These are phyloP conservation scores for Stomatorhinus walkeri DNA, from an alignment of 2,797 vertebrate species.

Conservation along the genomic window DNA sequence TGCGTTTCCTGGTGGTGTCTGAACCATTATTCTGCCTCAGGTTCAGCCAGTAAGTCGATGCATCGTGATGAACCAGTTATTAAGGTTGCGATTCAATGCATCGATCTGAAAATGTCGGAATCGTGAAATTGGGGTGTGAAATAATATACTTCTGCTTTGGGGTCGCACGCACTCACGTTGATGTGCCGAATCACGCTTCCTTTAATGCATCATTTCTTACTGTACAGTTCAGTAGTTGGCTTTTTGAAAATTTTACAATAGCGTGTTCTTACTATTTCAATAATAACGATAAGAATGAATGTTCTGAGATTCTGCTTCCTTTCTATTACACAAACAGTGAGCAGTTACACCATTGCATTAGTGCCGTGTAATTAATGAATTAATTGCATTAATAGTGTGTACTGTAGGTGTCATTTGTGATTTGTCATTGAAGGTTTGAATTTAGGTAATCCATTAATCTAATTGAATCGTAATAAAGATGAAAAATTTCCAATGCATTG, in stretches of 20 bases:
- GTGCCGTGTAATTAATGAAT: background rate
- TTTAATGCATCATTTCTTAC: background rate
- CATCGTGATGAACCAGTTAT: background rate
- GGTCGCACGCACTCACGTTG: background rate
- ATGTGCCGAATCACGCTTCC: background rate
- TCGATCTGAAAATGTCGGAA: background rate
- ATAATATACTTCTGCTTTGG: background rate
- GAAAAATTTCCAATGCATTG: background rate
- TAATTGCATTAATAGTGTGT: background rate
- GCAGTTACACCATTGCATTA: background rate
- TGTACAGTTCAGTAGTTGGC: background rate
- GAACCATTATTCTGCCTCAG: background rate
- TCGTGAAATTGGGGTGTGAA: background rate
- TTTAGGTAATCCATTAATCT: background rate
- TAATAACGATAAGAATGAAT: background rate
- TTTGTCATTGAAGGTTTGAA: background rate
- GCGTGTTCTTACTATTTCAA: background rate
- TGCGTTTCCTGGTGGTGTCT: background rate
- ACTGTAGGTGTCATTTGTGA: background rate
- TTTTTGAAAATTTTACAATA: background rate
- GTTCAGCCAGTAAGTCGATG: background rate
- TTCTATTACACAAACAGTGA: background rate
- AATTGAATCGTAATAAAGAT: background rate
- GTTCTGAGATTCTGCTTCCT: background rate
- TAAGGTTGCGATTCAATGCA: background rate